A percentile compares a stretch with the other conserved stretches of the same genome.
These are phyloP conservation scores for Malurus melanocephalus DNA, from an alignment of 2,113 vertebrate genomes.

Conservation along the genomic window DNA sequence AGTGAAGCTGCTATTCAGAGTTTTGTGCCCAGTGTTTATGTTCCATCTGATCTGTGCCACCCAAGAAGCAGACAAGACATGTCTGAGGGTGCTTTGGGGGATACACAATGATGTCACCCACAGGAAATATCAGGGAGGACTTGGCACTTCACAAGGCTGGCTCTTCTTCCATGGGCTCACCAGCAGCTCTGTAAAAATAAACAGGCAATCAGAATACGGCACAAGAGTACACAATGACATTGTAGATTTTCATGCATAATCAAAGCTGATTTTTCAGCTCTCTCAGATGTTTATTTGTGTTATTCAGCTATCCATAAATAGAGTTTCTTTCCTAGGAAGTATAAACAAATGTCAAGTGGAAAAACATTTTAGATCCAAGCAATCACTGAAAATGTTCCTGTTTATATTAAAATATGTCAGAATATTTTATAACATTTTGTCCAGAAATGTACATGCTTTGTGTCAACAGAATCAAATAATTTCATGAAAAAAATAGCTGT, in stretches of 20 bases:
- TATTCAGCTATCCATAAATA: constrained; percentile 94
- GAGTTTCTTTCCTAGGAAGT: constrained; percentile 90
- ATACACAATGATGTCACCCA: constrained; percentile 96
- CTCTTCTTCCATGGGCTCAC: constrained; percentile 88
- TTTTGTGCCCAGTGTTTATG: constrained; percentile 82
- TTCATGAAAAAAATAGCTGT: constrained; percentile 60
- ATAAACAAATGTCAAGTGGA: constrained; percentile 91
- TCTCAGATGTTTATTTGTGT: constrained; percentile 94
- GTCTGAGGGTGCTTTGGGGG: constrained; percentile 85
- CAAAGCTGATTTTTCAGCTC: constrained; percentile 93
- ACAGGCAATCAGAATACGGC: constrained; percentile 95
- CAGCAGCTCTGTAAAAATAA: constrained; percentile 92
- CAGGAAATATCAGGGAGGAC: constrained; percentile 86
- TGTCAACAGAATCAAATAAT: constrained; percentile 70
- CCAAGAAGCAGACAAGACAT: constrained; percentile 93
- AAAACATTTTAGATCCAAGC: constrained; percentile 86
- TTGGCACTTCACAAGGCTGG: constrained; percentile 90
- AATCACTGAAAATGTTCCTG: constrained; percentile 89
- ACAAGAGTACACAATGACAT: constrained; percentile 92
- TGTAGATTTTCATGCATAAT: constrained; percentile 92
- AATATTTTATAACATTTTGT: constrained; percentile 80
- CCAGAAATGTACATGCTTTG: constrained; percentile 75
- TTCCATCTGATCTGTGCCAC: constrained; percentile 86
- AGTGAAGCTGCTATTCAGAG: constrained; percentile 79
- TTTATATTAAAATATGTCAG: constrained; percentile 93